Percentiles rank a stretch among this genome's conserved stretches.
These are phyloP conservation scores for Chromobotia macracanthus DNA, from an alignment of 2,797 vertebrate species.

Conservation along the genomic window DNA sequence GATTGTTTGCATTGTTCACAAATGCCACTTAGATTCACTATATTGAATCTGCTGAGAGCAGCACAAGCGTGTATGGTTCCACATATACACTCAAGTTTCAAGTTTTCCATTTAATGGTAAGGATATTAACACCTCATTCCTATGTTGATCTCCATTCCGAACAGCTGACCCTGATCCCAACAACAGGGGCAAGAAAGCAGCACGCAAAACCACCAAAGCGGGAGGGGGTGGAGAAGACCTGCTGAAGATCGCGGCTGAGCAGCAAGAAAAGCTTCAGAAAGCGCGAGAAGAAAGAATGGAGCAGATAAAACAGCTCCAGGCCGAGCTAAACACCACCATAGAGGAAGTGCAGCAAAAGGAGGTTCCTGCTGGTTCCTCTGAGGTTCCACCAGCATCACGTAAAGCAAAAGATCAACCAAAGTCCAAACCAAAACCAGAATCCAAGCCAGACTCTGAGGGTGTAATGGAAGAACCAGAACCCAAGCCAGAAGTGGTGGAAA, in stretches of 20 bases:
- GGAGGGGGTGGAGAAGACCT: constrained; percentile 71
- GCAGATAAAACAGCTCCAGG: constrained; percentile 57
- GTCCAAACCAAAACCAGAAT: constrained; percentile 20
- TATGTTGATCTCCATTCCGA: constrained; percentile 40
- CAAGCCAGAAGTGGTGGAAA: constrained; percentile 1
- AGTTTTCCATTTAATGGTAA: constrained; percentile 26
- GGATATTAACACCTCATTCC: constrained; percentile 47
- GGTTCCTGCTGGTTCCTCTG: not conserved
- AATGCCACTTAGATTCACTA: not conserved
- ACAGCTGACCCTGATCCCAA: constrained; percentile 73
- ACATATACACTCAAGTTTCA: not conserved
- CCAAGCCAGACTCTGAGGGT: not conserved
- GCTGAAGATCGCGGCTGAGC: constrained; percentile 72
- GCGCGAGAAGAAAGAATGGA: constrained; percentile 67
- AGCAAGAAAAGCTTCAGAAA: constrained; percentile 70
- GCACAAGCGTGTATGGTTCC: not conserved
- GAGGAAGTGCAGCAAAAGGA: not conserved
- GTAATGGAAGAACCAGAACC: constrained; percentile 13
- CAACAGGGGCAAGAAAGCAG: constrained; percentile 71
- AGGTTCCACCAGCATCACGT: not conserved
- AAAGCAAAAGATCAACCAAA: constrained; percentile 16
- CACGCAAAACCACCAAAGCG: constrained; percentile 76
- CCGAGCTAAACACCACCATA: not conserved
- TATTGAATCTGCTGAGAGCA: constrained; percentile 7
- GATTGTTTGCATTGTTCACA: not conserved